Evolutionary conservation across 1,140 invertebrate species (phyloP), one percentile per base, ranked within the genome.

Genomic region (Tetranychus cinnabarinus): DNA sequence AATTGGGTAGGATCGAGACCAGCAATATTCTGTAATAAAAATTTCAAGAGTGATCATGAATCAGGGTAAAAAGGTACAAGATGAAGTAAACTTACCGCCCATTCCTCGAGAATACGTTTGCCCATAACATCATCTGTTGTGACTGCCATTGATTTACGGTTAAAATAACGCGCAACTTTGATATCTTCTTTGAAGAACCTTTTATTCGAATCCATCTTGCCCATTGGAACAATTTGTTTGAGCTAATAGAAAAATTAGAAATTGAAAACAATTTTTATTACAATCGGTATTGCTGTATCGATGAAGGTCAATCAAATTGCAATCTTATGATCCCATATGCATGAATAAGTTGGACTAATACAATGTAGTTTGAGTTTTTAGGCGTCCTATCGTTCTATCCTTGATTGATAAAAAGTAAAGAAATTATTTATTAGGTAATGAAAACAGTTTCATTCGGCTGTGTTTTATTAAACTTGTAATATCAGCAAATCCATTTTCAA

Each of bases 111-210:
- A 46, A 68, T 65, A 36, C 66, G 64, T 48, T 68, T 45, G 2
- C 66, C 67, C 3, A 68, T 34, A 33, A 63, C 62, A 10, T 65
- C 61, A 5, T 59, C 54, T 12, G 65, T 58, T 50, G 57, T 62
- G 50, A 71, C 57, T 3, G 75, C 72, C 37, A 58, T 48, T 6
- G 62, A 57, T n/a, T 48, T 61, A 59, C 68, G 73, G 62, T 78
- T 78, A 60, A 75, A 77, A 63, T 83, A 79, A 35, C 83, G 73
- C 1, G 80, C 80, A 56, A 82, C 61, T 58, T 78, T 80, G 42
- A 88, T 79, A 70, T 88, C 82, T 63, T 81, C 78, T 67, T 82
- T 81, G 84, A 85, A 88, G 68, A 88, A 89, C 62, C 81, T 71
- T 62, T 81, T 77, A 52, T 84, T 73, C 52, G 82, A 79, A 58